Conservation (phyloP, 92 coral and sea anemone genomes). For the Epizoanthus stellaris region DNA sequence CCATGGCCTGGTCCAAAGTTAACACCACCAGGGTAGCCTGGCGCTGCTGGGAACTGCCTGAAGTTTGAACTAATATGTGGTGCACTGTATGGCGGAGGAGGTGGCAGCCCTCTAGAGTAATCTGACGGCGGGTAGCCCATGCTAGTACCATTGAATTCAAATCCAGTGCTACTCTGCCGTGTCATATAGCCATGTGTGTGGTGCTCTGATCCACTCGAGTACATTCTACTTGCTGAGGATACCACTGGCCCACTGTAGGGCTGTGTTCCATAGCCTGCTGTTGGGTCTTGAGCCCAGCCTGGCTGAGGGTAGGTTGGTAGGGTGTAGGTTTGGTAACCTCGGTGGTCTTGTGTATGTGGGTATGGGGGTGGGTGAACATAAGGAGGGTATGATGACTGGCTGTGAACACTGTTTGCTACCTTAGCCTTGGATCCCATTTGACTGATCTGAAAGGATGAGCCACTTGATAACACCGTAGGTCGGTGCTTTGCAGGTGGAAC, state of each 20-base stretch:
- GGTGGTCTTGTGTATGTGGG: constrained; percentile 24
- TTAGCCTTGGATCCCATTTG: constrained; percentile 18
- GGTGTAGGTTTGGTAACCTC: neutral
- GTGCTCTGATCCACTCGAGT: constrained; percentile 55
- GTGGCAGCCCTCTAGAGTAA: constrained; percentile 69
- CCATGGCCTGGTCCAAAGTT: neutral
- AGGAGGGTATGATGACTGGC: constrained; percentile 14
- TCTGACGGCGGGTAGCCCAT: constrained; percentile 46
- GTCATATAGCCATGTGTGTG: constrained; percentile 66
- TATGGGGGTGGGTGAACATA: constrained; percentile 38
- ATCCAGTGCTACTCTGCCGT: constrained; percentile 65
- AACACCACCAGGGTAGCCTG: neutral
- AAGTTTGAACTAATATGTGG: constrained; percentile 33
- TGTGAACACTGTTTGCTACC: constrained; percentile 18
- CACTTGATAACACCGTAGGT: constrained; percentile 44
- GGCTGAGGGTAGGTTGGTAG: constrained; percentile 35
- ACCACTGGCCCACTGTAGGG: constrained; percentile 47
- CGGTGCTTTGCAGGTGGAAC: constrained; percentile 73
- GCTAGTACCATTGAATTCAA: constrained; percentile 54
- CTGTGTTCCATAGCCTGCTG: constrained; percentile 48
- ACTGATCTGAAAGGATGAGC: constrained; percentile 44
- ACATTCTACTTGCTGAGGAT: constrained; percentile 61
- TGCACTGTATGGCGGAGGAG: constrained; percentile 71
- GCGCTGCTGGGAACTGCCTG: constrained; percentile 6
- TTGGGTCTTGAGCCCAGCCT: constrained; percentile 69